Evolutionary conservation across 2,888 invertebrate genomes (phyloP), one percentile per base, ranked within the genome.

Genomic region (Sarcophaga caerulescens): DNA sequence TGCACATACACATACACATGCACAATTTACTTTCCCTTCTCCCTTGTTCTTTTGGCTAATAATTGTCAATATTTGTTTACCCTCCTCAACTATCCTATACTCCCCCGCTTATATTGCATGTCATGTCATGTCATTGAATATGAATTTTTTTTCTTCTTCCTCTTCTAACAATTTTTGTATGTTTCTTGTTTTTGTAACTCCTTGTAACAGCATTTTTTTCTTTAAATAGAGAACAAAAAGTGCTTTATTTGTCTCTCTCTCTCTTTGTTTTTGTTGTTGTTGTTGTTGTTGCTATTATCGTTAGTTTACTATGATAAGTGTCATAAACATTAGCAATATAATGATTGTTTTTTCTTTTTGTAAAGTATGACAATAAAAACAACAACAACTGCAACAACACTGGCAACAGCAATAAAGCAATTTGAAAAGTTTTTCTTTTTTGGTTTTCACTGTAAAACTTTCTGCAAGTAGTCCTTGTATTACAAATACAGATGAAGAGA

Each of bases 321-420:
- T 81, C 87, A 85, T 85, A 88, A 88, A 84, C 88, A 88, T 87
- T 87, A 81, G 87, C 81, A 82, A 81, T 85, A 85, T 84, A 85
- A 87, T 68, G n/a, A 6, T 47, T 19, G 79, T 82, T 76, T 63
- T 63, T 76, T 78, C 62, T 35, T 68, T 74, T 71, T 62, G 75
- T 70, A 65, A 73, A 60, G 21, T 47, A 23, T 69, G 35, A n/a
- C 52, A 69, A 73, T 25, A 74, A 78, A 19, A 76, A 14, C 17
- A 35, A 65, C 63, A 65, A 65, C 35, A 65, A 65, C n/a, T n/a
- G n/a, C n/a, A 60, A 57, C 2, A 8, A 35, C 35, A 35, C 6
- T 35, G 35, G 0, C 35, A 35, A 35, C 6, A 35, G 35, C 35
- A 35, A 35, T 6, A 35, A 47, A 47, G 47, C 47, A 14, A 47